Base-by-base conservation (phyloP, 2,113 vertebrate species). In the Ammodytes marinus region DNA sequence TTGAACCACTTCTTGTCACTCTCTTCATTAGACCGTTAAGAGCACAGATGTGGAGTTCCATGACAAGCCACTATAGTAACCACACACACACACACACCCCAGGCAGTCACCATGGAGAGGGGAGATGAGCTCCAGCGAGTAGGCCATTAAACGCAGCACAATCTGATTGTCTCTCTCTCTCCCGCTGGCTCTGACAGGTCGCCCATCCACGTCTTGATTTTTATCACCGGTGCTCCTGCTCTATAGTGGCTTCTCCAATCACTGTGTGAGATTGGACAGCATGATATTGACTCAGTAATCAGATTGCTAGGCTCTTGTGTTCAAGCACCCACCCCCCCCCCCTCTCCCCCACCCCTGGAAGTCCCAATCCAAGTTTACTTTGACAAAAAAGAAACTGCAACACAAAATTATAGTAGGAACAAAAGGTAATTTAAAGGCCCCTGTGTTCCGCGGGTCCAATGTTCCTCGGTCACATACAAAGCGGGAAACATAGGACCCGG, bases 11-110 rank as follows among this genome's bases (percentile, higher is more conserved):
- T 69, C 72, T 60, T 52, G 58, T 77, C 68, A 46, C 64, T 76
- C 79, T 80, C 69, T 86, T 86, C 82, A 85, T 88, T 85, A 88
- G 69, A 74, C 73, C 13, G 67, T 72, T 64, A 72, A 84, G 71
- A 84, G 71, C 80, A 49, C 67, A 82, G 79, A 79, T 77, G 76
- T 77, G 59, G 69, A 79, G 66, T 70, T 63, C 74, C 63, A 61
- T 58, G 40, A 68, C 43, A 10, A 68, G 59, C 35, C 57, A 84
- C 60, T 2, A 27, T 2, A 13, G 58, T 52, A 59, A 58, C 77
- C 14, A 13, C 27, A 27, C 27, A 27, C 27, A 27, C 27, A 27
- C 27, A 27, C 27, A 27, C 27, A 11, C 4, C 53, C 52, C 46
- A 49, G 57, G 72, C 46, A 54, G 67, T 81, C 74, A 76, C 69